Conservation (phyloP, 1,140 invertebrate species). For the Globodera rostochiensis region DNA sequence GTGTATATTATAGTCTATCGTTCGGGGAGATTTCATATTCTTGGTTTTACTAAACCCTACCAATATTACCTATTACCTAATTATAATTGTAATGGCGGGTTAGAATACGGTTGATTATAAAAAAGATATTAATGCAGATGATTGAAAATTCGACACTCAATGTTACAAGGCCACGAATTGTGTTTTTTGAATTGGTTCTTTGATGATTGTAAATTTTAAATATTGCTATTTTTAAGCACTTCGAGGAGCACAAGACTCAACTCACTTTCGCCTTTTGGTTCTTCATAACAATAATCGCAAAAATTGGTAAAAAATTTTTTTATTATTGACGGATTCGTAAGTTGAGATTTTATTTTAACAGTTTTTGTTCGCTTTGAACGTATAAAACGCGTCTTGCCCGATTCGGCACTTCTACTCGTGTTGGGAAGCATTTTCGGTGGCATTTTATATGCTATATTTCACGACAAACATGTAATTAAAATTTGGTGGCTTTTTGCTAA, state of each 20-base stretch:
- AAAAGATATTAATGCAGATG: not conserved
- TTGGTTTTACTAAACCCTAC: no score
- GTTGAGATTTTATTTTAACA: constrained; percentile 18
- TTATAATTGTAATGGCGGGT: no score
- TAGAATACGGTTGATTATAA: no score
- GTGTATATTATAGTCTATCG: no score
- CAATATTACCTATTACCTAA: no score
- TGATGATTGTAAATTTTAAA: not conserved
- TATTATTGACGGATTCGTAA: no score
- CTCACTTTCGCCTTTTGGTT: constrained; percentile 46
- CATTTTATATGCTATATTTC: constrained; percentile 50
- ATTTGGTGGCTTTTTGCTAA: constrained; percentile 37
- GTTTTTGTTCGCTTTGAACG: constrained; percentile 39
- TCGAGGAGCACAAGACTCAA: constrained; percentile 37
- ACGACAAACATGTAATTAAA: constrained; percentile 44
- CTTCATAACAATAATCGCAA: constrained; percentile 40
- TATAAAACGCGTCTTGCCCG: constrained; percentile 68
- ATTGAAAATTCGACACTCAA: not conserved
- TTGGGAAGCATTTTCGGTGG: constrained; percentile 57
- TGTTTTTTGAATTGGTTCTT: not conserved
- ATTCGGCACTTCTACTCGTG: constrained; percentile 58
- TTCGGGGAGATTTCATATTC: no score
- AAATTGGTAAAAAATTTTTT: constrained; percentile 32
- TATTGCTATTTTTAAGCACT: constrained; percentile 15
- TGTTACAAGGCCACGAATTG: not conserved